Percentiles rank a stretch among this genome's conserved stretches.
These are phyloP conservation scores for Lathronympha strigana DNA, from an alignment of 2,888 invertebrate species.

Conservation along the genomic window DNA sequence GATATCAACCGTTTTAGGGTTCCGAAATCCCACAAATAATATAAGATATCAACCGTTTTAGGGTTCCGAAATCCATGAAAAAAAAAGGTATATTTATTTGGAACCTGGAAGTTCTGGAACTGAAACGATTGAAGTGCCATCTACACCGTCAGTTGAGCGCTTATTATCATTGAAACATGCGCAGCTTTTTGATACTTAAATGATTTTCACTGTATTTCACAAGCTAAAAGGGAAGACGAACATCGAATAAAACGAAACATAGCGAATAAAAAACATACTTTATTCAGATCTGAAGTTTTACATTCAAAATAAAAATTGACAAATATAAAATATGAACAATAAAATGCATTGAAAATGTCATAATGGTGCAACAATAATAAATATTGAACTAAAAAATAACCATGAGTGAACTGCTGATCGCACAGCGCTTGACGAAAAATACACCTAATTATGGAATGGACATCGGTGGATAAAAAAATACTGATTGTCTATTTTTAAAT, in stretches of 20 bases:
- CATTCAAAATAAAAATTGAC: slow-evolving; percentile 57
- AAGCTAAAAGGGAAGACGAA: neutral
- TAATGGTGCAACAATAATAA: slow-evolving; percentile 52
- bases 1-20: too few relatives aligned
- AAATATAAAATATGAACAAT: slow-evolving; percentile 55
- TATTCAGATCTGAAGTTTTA: slow-evolving; percentile 69
- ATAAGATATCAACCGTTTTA: too few relatives aligned
- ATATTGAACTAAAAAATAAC: slow-evolving; percentile 39
- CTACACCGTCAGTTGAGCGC: too few relatives aligned
- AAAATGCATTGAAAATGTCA: slow-evolving; percentile 73
- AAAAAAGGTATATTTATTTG: too few relatives aligned
- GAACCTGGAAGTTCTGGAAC: too few relatives aligned
- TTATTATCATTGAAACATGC: too few relatives aligned
- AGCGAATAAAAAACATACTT: slow-evolving; percentile 62
- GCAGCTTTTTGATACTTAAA: too few relatives aligned
- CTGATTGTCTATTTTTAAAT: slow-evolving; percentile 47
- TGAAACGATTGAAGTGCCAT: too few relatives aligned
- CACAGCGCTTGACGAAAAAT: slow-evolving; percentile 54
- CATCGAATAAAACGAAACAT: slow-evolving; percentile 43
- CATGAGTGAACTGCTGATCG: slow-evolving; percentile 49
- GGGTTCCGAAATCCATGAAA: too few relatives aligned
- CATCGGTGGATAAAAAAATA: slow-evolving; percentile 68
- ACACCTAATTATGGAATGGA: slow-evolving; percentile 56
- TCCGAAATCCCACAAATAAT: too few relatives aligned
- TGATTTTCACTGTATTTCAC: neutral